Evolutionary conservation across 2,888 invertebrate genomes (phyloP).

Genomic region (Dynastes maya): DNA sequence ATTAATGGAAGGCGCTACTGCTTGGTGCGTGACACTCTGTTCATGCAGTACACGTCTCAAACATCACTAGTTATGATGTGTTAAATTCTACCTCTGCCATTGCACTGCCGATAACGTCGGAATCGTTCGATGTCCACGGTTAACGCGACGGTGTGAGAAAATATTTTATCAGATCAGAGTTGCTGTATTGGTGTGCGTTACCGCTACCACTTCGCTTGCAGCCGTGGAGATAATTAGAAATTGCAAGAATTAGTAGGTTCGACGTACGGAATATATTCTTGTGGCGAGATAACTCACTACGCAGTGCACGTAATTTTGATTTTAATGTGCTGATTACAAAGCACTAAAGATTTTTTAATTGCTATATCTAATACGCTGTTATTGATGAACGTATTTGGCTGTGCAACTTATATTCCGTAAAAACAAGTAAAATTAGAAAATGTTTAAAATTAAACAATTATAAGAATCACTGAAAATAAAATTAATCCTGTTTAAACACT

Average conservation of each 20-base stretch:
- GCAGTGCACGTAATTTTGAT: conserved; percentile 9
- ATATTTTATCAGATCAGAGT: conserved; percentile 46
- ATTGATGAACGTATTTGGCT: background rate
- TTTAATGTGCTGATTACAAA: conserved; percentile 9
- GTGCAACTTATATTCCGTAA: background rate
- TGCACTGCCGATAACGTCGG: conserved; percentile 39
- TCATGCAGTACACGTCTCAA: conserved; percentile 58
- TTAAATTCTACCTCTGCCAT: conserved; percentile 56
- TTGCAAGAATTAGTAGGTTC: conserved; percentile 31
- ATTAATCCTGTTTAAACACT: no score
- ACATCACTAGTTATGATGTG: conserved; percentile 58
- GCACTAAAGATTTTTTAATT: background rate
- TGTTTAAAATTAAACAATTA: no score
- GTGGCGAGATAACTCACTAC: conserved; percentile 7
- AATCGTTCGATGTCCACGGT: conserved; percentile 17
- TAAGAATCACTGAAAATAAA: no score
- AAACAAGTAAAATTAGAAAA: no score
- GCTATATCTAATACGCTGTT: background rate
- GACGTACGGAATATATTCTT: conserved; percentile 14
- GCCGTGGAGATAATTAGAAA: conserved; percentile 29
- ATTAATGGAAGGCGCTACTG: conserved; percentile 63
- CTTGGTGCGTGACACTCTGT: conserved; percentile 62
- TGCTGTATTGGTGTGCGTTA: conserved; percentile 27
- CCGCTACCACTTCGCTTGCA: conserved; percentile 1
- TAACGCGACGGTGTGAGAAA: conserved; percentile 54